Conservation (phyloP, 1,140 invertebrate genomes). For the Bombus vancouverensis region DNA sequence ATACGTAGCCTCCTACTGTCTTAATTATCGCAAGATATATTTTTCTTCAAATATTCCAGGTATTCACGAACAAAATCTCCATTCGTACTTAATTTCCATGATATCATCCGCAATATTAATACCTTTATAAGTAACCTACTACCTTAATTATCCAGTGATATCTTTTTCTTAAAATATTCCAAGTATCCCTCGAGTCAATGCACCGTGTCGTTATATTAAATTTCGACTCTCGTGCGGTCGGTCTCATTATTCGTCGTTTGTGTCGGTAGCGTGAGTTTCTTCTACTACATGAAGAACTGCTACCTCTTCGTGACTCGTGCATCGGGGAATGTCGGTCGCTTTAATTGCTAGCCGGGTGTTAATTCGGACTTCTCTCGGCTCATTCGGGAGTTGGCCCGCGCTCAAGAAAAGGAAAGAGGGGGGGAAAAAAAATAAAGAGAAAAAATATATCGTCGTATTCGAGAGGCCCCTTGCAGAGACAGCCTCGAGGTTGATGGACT, state of each 20-base stretch:
- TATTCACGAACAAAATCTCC: too few relatives aligned
- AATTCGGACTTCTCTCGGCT: conserved; percentile 51
- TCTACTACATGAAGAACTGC: neutral
- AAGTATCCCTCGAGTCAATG: neutral
- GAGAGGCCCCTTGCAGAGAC: neutral
- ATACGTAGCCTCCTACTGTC: too few relatives aligned
- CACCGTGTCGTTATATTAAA: neutral
- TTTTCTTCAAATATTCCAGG: too few relatives aligned
- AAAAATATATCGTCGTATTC: conserved; percentile 8
- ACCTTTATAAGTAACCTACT: neutral
- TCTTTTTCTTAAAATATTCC: neutral
- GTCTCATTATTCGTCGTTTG: neutral
- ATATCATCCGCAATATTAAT: too few relatives aligned
- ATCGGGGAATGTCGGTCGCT: conserved; percentile 18
- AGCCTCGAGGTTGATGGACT: conserved; percentile 38
- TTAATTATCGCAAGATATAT: too few relatives aligned
- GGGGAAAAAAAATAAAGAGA: neutral
- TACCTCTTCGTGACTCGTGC: neutral
- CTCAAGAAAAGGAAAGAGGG: conserved; percentile 18
- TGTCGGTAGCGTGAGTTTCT: neutral
- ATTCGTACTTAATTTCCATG: too few relatives aligned
- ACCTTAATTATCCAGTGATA: neutral
- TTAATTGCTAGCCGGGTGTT: conserved; percentile 53
- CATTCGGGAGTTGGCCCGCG: conserved; percentile 49
- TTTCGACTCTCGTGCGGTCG: neutral